phyloP scores from a whole-genome alignment of 2,113 vertebrate genomes.

The Ardeotis arabs region DNA sequence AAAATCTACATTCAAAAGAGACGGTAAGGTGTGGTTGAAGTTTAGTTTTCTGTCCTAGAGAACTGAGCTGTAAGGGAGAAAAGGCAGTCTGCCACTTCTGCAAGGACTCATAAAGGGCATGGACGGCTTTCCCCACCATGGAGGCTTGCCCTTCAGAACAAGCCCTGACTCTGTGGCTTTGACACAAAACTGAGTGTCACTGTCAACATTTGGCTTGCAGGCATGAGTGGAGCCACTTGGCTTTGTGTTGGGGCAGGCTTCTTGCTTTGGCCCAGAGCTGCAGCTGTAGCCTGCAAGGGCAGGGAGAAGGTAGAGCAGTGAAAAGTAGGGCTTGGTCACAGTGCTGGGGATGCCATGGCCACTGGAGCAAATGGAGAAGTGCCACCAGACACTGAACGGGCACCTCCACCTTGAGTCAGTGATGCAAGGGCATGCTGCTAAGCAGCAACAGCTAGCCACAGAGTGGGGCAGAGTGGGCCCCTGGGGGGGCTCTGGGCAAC shows the following conservation, averaged over 20 bases:
- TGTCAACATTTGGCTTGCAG: not conserved
- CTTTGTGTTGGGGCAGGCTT: not conserved
- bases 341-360: not conserved
- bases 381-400: fast-evolving
- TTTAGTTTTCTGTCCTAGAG: not conserved
- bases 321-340: not conserved
- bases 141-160: not conserved
- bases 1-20: not conserved
- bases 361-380: not conserved
- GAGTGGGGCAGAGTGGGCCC: not conserved
- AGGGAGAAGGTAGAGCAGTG: not conserved
- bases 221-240: not conserved
- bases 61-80: not conserved
- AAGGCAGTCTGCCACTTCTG: not conserved
- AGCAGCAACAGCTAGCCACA: not conserved
- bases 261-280: not conserved
- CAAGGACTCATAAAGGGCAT: not conserved
- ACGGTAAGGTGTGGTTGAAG: not conserved
- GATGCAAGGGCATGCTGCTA: not conserved
- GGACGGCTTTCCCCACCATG: fast-evolving
- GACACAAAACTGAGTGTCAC: not conserved
- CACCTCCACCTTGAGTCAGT: not conserved
- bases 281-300: not conserved
- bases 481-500: fast-evolving
- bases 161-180: not conserved